Percentiles rank a stretch among this genome's conserved stretches.
Evolutionary conservation across 2,888 invertebrate species (phyloP).

Genomic region (Aplocera efformata): DNA sequence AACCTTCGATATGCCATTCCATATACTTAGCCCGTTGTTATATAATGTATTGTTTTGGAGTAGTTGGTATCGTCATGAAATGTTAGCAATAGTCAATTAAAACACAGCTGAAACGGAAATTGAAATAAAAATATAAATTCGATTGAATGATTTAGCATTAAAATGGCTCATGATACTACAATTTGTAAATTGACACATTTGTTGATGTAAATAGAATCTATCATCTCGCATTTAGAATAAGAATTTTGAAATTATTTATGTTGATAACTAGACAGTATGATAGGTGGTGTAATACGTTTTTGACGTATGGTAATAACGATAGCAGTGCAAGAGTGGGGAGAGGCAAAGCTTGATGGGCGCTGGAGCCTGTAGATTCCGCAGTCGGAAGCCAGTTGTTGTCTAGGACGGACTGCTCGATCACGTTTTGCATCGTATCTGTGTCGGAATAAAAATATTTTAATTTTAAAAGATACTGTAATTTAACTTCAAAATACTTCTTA

Average conservation of each 20-base stretch:
- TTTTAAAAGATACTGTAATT: too few species aligned
- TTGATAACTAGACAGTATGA: conserved; percentile 33
- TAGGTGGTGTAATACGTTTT: conserved; percentile 39
- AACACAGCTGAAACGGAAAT: too few species aligned
- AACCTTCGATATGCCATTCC: too few species aligned
- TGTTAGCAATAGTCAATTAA: too few species aligned
- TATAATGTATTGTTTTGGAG: too few species aligned
- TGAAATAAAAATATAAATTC: too few species aligned
- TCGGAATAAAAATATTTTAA: conserved; percentile 3
- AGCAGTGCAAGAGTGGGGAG: conserved; percentile 47
- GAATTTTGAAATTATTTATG: conserved; percentile 31
- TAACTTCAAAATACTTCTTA: neutral
- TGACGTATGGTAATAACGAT: conserved; percentile 48
- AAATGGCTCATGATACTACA: conserved; percentile 5
- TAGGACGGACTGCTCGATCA: conserved; percentile 74
- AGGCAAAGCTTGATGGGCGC: conserved; percentile 44
- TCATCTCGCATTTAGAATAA: conserved; percentile 55
- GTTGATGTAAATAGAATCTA: conserved; percentile 44
- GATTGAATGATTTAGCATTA: too few species aligned
- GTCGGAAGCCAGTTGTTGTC: conserved; percentile 77
- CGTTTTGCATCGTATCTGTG: conserved; percentile 74
- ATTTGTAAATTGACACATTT: conserved; percentile 37
- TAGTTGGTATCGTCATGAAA: too few species aligned
- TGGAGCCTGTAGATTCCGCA: conserved; percentile 62
- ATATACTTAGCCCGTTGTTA: too few species aligned